A percentile compares a stretch with the other conserved stretches of the same genome.
These are phyloP conservation scores for Cuniculus paca DNA, from an alignment of 2,797 vertebrate species.

Conservation along the genomic window DNA sequence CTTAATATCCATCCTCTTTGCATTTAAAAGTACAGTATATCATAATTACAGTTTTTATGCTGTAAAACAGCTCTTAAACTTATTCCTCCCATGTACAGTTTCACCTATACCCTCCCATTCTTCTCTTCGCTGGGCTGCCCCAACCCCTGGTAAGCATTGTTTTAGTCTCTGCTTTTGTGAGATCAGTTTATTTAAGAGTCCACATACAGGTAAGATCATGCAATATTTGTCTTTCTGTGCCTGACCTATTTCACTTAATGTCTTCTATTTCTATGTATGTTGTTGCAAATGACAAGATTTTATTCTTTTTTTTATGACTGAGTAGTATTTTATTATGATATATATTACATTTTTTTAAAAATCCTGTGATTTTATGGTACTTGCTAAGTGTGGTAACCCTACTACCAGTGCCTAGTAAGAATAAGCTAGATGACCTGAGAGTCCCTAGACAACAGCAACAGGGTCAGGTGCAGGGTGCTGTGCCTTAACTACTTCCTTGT, in stretches of 20 bases:
- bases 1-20: background rate
- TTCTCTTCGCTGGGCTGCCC: too few species aligned
- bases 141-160: background rate
- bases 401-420: background rate
- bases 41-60: background rate
- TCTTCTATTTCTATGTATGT: background rate
- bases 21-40: background rate
- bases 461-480: background rate
- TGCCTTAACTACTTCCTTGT: background rate
- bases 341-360: background rate
- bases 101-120: background rate
- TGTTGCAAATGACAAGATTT: background rate
- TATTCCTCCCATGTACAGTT: background rate
- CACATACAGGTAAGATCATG: background rate
- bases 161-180: background rate
- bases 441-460: background rate
- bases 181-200: background rate
- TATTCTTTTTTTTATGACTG: background rate
- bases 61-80: background rate
- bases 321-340: background rate
- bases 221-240: background rate
- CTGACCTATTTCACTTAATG: background rate
- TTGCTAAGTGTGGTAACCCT: background rate
- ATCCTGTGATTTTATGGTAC: background rate
- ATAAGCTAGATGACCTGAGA: background rate